Evolutionary conservation across 2,113 vertebrate genomes (phyloP).

Genomic region (Lamprologus speciosus): DNA sequence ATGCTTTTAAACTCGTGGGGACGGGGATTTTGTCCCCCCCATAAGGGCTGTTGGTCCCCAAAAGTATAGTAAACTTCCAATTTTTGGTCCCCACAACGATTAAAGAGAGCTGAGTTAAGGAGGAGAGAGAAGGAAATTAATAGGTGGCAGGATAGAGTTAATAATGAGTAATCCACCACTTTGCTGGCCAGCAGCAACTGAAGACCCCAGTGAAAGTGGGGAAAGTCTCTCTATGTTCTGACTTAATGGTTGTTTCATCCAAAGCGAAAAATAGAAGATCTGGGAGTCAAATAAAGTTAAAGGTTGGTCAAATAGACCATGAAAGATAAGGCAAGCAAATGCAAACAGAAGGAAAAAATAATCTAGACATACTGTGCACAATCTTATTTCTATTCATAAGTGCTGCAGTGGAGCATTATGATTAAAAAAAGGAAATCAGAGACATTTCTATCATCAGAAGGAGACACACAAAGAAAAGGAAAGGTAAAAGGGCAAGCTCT

Average conservation of each 20-base stretch:
- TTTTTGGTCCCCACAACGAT: not conserved
- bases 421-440: not conserved
- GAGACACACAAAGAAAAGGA: not conserved
- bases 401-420: not conserved
- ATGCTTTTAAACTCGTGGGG: not conserved
- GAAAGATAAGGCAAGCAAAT: not conserved
- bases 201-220: not conserved
- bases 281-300: not conserved
- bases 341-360: not conserved
- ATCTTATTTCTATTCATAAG: not conserved
- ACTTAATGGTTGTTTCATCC: not conserved
- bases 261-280: not conserved
- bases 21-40: not conserved
- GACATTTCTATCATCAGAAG: not conserved
- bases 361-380: not conserved
- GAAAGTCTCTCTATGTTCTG: not conserved
- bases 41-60: rapidly evolving
- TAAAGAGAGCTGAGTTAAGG: not conserved
- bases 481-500: not conserved
- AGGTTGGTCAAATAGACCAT: not conserved
- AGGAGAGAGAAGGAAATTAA: not conserved
- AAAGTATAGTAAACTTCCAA: not conserved
- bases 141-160: not conserved
- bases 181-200: not conserved
- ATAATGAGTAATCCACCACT: not conserved